A percentile compares a stretch with the other conserved stretches of the same genome.
phyloP scores from a whole-genome alignment of 2,797 vertebrate species.

The Nannoperca australis region DNA sequence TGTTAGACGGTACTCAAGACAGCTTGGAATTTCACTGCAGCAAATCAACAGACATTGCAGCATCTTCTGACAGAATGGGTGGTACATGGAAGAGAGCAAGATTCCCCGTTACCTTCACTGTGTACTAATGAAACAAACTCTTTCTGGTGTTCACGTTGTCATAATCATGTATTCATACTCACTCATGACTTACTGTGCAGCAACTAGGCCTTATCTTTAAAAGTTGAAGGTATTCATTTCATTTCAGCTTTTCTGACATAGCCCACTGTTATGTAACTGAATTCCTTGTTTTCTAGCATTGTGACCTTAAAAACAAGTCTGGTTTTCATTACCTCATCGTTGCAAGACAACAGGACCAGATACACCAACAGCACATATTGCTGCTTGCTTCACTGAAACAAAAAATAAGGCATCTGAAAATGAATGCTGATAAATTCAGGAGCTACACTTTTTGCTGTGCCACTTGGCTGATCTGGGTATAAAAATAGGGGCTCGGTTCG shows the following conservation, averaged over 20 bases:
- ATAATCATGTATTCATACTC: neutral
- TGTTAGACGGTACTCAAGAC: neutral
- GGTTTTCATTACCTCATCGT: conserved; percentile 48
- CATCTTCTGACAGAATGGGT: neutral
- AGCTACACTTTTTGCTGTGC: neutral
- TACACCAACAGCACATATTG: conserved; percentile 36
- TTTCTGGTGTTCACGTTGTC: neutral
- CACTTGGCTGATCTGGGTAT: neutral
- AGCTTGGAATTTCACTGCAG: neutral
- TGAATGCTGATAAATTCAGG: neutral
- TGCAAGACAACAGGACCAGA: conserved; percentile 50
- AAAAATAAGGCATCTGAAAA: conserved; percentile 25
- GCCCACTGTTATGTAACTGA: conserved; percentile 15
- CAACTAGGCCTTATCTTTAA: neutral
- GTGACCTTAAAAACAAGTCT: conserved; percentile 48
- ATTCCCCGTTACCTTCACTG: neutral
- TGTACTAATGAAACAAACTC: neutral
- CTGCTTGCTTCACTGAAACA: conserved; percentile 22
- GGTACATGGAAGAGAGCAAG: neutral
- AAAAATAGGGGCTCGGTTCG: neutral
- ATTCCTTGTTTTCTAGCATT: conserved; percentile 38
- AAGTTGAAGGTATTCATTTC: conserved; percentile 8
- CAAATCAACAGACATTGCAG: neutral
- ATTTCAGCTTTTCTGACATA: conserved; percentile 7
- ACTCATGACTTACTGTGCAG: neutral